These are phyloP conservation scores for Holocentrus rufus DNA, from an alignment of 2,797 vertebrate genomes.

Conservation along the genomic window DNA sequence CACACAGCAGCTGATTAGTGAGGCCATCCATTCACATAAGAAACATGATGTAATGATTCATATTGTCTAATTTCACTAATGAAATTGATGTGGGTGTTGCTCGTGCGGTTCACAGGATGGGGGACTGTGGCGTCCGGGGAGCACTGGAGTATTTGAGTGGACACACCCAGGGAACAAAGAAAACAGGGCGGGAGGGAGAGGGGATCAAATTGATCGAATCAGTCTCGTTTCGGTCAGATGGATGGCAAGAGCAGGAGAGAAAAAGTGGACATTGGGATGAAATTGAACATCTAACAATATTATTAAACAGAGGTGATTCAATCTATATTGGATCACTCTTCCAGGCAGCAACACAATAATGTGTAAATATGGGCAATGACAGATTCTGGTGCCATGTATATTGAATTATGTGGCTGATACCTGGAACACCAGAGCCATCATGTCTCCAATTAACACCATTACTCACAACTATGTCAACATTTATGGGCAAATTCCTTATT, in stretches of 20 bases:
- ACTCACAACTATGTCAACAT: slow-evolving; percentile 52
- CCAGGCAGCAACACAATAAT: slow-evolving; percentile 46
- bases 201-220: slow-evolving; percentile 58
- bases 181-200: slow-evolving; percentile 38
- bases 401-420: slow-evolving; percentile 63
- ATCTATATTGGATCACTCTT: slow-evolving; percentile 63
- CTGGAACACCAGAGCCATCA: slow-evolving; percentile 43
- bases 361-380: slow-evolving; percentile 65
- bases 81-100: slow-evolving; percentile 31
- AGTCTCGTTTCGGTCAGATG: slow-evolving; percentile 48
- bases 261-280: slow-evolving; percentile 36
- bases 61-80: slow-evolving; percentile 36
- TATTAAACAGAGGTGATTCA: slow-evolving; percentile 47
- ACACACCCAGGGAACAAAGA: slow-evolving; percentile 53
- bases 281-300: slow-evolving; percentile 60
- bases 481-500: not conserved
- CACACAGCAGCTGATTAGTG: slow-evolving; percentile 11
- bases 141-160: slow-evolving; percentile 41
- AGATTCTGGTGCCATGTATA: slow-evolving; percentile 64
- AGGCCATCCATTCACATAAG: not conserved
- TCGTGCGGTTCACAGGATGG: slow-evolving; percentile 25
- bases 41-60: slow-evolving; percentile 24
- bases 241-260: slow-evolving; percentile 40
- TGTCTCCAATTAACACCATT: slow-evolving; percentile 43
- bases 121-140: slow-evolving; percentile 30